These are phyloP conservation scores for Lordiphosa mommai DNA, from an alignment of 1,140 invertebrate species.

Conservation along the genomic window DNA sequence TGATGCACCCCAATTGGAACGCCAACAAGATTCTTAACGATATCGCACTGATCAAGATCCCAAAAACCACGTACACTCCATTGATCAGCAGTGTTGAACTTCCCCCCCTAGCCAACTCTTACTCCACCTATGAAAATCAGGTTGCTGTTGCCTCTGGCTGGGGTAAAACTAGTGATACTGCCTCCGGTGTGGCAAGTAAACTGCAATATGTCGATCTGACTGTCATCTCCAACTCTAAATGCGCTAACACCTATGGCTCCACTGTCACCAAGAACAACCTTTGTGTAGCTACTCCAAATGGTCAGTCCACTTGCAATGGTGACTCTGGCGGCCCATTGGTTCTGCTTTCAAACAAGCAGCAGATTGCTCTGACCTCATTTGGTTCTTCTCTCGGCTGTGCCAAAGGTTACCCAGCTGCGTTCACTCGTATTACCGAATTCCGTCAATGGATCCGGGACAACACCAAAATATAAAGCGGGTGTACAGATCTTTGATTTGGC, in stretches of 20 bases:
- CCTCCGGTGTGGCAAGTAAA: slow-evolving; percentile 23
- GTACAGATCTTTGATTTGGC: too few species aligned
- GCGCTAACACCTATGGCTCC: slow-evolving; percentile 32
- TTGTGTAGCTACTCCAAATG: slow-evolving; percentile 14
- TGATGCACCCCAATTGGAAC: slow-evolving; percentile 52
- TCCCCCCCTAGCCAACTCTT: slow-evolving; percentile 28
- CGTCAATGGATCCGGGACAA: too few species aligned
- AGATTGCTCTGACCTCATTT: slow-evolving; percentile 81
- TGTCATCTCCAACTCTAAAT: slow-evolving; percentile 11
- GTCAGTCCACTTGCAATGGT: slow-evolving; percentile 76
- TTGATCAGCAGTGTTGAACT: slow-evolving; percentile 33
- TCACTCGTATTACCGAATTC: slow-evolving; percentile 80
- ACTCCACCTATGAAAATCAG: slow-evolving; percentile 47
- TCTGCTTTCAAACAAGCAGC: slow-evolving; percentile 58
- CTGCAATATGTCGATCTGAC: slow-evolving; percentile 30
- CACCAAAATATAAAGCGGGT: too few species aligned
- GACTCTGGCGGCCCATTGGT: slow-evolving; percentile 82
- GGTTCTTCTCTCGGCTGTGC: slow-evolving; percentile 55
- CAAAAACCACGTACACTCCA: slow-evolving; percentile 6
- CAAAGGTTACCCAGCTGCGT: slow-evolving; percentile 80
- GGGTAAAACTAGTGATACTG: slow-evolving; percentile 46
- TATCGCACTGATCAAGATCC: slow-evolving; percentile 52
- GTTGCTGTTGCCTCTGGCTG: slow-evolving; percentile 56
- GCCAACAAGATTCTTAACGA: slow-evolving; percentile 39
- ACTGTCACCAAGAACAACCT: slow-evolving; percentile 35